Base-by-base conservation (phyloP, 1,140 invertebrate species). In the Orussus abietinus region DNA sequence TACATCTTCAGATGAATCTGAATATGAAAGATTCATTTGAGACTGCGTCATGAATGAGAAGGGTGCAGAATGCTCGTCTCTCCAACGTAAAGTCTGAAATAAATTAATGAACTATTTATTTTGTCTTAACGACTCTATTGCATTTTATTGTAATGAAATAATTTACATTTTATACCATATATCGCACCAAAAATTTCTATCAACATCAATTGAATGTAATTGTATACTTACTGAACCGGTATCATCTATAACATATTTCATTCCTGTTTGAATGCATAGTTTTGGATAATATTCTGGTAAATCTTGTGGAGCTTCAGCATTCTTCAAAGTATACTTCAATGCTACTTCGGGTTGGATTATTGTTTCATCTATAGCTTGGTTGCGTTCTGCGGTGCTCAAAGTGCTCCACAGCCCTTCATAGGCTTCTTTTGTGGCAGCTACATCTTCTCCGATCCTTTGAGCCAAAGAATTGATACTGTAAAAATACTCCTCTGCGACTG, bases 11-110 rank as follows among this genome's bases (percentile, higher is more conserved):
- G 35, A 42, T 14, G 51, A 54, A 47, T 62, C 67, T 20, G 76
- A 66, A 26, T 80, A 57, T 47, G 75, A 80, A 1, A 88, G 62
- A 68, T 88, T 83, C 49, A 86, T 76, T 60, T 89, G 86, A 18
- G 86, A 88, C 54, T 80, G 79, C 1, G 85, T 88, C 66, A 85
- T 82, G 68, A 86, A 88, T 1, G 83, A 78, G 69, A 90, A 90
- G 12, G 86, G 85, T 22, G 80, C 83, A 0, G 85, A 87, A 59
- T 88, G 84, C 59, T 88, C 85, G 62, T 88, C 85, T 47, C 79
- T 71, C 72, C 82, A 88, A n/a, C 63, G 59, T 22, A 72, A 39
- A 12, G 67, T 72, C 72, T 73, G 33, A 4, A 63, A 59, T 45
- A 20, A 45, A 28, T 33, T 26, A 25, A 3, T 36, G 38, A 9